A percentile compares a stretch with the other conserved stretches of the same genome.
phyloP scores from a whole-genome alignment of 2,113 vertebrate genomes.

The Actinemys pallida region DNA sequence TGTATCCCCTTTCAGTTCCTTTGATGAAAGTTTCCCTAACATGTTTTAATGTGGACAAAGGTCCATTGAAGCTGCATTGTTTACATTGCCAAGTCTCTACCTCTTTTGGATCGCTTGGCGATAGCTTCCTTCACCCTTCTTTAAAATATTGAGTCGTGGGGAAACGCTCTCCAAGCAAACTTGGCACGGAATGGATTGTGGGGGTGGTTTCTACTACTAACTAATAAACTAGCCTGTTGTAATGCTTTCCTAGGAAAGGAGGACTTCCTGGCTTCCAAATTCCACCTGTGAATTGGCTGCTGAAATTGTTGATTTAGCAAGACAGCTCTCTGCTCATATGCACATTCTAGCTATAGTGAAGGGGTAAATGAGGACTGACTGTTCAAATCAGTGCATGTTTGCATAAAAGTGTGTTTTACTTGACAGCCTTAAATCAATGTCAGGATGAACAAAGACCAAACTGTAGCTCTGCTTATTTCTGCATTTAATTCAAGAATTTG shows the following conservation, averaged over 20 bases:
- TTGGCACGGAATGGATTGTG: neutral
- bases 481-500: conserved; percentile 36
- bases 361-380: conserved; percentile 57
- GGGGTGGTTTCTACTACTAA: neutral
- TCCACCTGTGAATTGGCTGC: conserved; percentile 58
- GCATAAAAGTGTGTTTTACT: neutral
- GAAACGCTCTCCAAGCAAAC: neutral
- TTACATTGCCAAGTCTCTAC: neutral
- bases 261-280: conserved; percentile 64
- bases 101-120: neutral
- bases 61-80: neutral
- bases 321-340: neutral
- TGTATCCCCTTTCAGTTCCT: neutral
- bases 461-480: conserved; percentile 6
- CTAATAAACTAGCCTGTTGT: neutral
- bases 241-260: conserved; percentile 22
- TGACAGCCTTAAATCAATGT: neutral
- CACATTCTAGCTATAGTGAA: conserved; percentile 51
- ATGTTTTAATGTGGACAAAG: neutral
- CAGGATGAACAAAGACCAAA: conserved; percentile 13
- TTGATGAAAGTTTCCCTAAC: neutral
- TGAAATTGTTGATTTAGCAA: conserved; percentile 61
- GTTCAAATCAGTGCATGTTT: conserved; percentile 36
- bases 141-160: neutral
- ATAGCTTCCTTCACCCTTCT: neutral